Percentiles rank a stretch among this genome's conserved stretches.
These are phyloP conservation scores for Lepidonotus clava DNA, from an alignment of 2,888 invertebrate species.

Conservation along the genomic window DNA sequence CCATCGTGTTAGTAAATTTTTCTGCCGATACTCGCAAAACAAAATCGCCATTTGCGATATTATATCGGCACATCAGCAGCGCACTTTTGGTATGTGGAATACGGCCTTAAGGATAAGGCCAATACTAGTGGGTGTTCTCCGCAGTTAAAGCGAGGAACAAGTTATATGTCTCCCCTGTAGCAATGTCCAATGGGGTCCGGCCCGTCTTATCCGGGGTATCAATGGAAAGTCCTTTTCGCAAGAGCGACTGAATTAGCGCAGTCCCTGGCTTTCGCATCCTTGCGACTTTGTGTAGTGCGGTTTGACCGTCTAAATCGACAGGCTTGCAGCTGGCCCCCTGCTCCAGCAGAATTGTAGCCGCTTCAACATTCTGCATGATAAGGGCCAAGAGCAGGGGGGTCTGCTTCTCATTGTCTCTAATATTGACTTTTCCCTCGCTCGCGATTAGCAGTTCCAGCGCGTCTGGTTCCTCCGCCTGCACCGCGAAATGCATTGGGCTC, in stretches of 20 bases:
- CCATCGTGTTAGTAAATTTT: too few species aligned
- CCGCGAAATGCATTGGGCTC: conserved; percentile 51
- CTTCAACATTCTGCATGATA: conserved; percentile 40
- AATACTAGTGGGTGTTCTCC: conserved; percentile 10
- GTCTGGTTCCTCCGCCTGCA: conserved; percentile 55
- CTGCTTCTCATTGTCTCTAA: conserved; percentile 31
- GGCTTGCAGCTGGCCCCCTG: conserved; percentile 52
- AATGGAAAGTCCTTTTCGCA: conserved; percentile 18
- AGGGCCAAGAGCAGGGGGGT: conserved; percentile 46
- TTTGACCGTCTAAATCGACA: conserved; percentile 53
- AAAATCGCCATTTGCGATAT: too few species aligned
- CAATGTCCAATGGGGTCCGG: conserved; percentile 37
- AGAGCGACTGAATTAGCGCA: conserved; percentile 18
- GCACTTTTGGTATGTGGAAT: too few species aligned
- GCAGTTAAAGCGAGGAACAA: not conserved
- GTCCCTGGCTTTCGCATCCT: conserved; percentile 18
- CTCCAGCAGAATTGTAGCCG: conserved; percentile 52
- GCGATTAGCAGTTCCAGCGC: conserved; percentile 61
- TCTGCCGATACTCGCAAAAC: too few species aligned
- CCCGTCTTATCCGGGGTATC: conserved; percentile 39
- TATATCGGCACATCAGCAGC: too few species aligned
- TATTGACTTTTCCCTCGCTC: conserved; percentile 57
- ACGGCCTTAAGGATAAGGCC: too few species aligned
- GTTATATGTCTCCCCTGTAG: not conserved
- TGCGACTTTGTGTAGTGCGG: conserved; percentile 56